phyloP scores from a whole-genome alignment of 2,888 invertebrate species.

The Oxycera nigricornis region DNA sequence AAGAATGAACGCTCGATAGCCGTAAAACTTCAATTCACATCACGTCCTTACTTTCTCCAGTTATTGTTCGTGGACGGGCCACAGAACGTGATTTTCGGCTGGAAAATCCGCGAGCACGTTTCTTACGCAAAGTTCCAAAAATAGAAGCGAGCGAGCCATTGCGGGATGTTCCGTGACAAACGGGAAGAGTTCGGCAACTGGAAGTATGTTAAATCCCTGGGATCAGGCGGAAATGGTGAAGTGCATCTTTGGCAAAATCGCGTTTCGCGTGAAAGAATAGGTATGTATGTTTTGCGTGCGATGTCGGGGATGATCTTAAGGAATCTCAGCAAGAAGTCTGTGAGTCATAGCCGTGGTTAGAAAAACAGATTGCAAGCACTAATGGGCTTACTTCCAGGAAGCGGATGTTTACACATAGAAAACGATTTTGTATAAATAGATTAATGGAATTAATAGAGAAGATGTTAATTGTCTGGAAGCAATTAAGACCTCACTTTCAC shows the following conservation, averaged over 20 bases:
- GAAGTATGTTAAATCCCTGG: slow-evolving; percentile 68
- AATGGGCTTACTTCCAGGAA: not conserved
- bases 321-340: not conserved
- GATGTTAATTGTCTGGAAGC: no score
- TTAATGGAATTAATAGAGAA: no score
- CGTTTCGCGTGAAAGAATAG: slow-evolving; percentile 66
- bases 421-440: no score
- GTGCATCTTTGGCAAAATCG: slow-evolving; percentile 73
- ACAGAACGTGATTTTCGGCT: not conserved
- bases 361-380: no score
- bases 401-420: not conserved
- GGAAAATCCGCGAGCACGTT: not conserved
- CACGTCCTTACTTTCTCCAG: no score
- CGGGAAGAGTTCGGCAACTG: slow-evolving; percentile 41
- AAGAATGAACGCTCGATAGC: not conserved
- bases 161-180: not conserved
- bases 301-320: not conserved
- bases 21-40: no score
- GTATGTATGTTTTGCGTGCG: slow-evolving; percentile 53
- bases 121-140: not conserved
- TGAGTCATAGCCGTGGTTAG: no score
- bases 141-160: not conserved
- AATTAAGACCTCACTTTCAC: no score
- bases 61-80: no score
- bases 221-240: slow-evolving; percentile 74